These are phyloP conservation scores for Drosophila ercepeae DNA, from an alignment of 1,140 invertebrate genomes.

Conservation along the genomic window DNA sequence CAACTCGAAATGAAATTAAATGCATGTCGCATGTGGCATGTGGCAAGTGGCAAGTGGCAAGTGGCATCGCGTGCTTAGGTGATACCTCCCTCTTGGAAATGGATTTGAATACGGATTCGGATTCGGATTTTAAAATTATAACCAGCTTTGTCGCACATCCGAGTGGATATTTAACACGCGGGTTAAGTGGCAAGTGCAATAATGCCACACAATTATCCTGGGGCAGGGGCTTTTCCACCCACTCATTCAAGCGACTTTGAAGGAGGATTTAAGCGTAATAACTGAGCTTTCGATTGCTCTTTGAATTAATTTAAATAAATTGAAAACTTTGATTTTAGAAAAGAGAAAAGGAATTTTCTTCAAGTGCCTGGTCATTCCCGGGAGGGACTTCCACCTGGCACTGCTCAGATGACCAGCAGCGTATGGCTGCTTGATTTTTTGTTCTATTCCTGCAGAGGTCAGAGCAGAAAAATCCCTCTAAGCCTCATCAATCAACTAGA, in stretches of 20 bases:
- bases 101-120: constrained; percentile 1
- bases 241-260: not conserved
- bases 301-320: too few relatives aligned
- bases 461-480: not conserved
- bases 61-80: constrained; percentile 10
- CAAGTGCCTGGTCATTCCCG: constrained; percentile 5
- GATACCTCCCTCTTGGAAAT: not conserved
- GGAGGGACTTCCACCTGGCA: not conserved
- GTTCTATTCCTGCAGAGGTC: not conserved
- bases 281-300: too few relatives aligned
- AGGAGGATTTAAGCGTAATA: too few relatives aligned
- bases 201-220: constrained; percentile 5
- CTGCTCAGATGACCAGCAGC: not conserved
- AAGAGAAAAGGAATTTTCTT: constrained; percentile 2
- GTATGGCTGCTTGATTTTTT: not conserved
- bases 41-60: not conserved
- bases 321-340: too few relatives aligned
- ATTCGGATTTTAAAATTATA: constrained; percentile 1
- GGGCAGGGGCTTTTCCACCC: too few relatives aligned
- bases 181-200: constrained; percentile 14
- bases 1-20: constrained; percentile 18
- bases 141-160: constrained; percentile 3
- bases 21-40: constrained; percentile 20
- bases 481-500: not conserved
- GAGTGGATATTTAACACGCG: constrained; percentile 8